phyloP scores from a whole-genome alignment of 2,888 invertebrate genomes.

The Omphaloscelis lunosa region DNA sequence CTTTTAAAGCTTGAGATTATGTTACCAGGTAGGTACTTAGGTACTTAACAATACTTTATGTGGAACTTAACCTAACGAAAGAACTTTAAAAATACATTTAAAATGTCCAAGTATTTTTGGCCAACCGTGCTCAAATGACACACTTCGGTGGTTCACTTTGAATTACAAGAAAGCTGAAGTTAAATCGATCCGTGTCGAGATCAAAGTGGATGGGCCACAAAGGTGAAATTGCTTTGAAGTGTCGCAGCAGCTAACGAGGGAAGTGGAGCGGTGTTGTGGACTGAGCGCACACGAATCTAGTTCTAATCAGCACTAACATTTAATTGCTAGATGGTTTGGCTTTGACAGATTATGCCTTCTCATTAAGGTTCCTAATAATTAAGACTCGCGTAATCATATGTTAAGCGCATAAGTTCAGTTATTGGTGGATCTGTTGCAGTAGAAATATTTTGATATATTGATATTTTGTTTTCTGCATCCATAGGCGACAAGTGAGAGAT shows the following conservation, averaged over 20 bases:
- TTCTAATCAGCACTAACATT: conserved; percentile 72
- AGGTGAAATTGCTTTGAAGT: conserved; percentile 85
- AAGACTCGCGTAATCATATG: conserved; percentile 32
- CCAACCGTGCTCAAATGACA: conserved; percentile 68
- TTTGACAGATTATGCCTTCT: conserved; percentile 69
- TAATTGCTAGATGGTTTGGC: conserved; percentile 75
- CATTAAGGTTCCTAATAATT: conserved; percentile 52
- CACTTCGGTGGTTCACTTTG: conserved; percentile 77
- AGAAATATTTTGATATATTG: background rate
- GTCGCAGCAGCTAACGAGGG: conserved; percentile 76
- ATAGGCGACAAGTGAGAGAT: too few species aligned
- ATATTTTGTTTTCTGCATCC: background rate
- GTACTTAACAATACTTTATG: background rate
- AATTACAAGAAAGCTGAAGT: conserved; percentile 82
- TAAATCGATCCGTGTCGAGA: conserved; percentile 80
- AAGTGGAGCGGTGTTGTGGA: conserved; percentile 52
- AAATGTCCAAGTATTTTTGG: conserved; percentile 47
- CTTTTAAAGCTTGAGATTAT: background rate
- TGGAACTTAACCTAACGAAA: background rate
- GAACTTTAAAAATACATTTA: background rate
- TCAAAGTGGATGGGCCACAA: conserved; percentile 82
- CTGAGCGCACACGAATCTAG: conserved; percentile 70
- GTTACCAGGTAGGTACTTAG: background rate
- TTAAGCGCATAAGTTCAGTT: conserved; percentile 3
- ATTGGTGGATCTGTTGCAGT: background rate